Evolutionary conservation across 1,140 invertebrate species (phyloP), one percentile per base, ranked within the genome.

Genomic region (Pygmarrhopalites habei): DNA sequence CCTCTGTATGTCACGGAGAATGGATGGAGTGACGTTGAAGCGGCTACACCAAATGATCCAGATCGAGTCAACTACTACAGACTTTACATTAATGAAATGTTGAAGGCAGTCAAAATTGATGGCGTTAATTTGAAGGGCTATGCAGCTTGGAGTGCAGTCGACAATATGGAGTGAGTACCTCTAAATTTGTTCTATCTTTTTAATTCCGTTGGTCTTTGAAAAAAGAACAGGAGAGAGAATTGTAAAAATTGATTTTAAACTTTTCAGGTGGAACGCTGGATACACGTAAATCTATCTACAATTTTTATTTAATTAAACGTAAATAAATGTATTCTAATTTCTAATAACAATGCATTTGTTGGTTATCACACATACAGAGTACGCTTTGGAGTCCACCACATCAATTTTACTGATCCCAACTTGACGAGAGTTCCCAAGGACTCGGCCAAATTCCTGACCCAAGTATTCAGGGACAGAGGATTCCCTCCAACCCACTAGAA

Each of bases 71-170:
- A 53, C 26, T 65, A 65, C 58, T 60, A 65, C 52, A 29, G 14
- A 23, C 52, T 26, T 32, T 66, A 66, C 30, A 66, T 66, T 21
- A 66, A 66, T 39, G 60, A 66, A 62, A 58, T 66, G 52, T 39
- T 66, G 5, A 66, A 62, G 35, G 43, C 60, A 7, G 47, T 62
- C 39, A 52, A 58, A n/a, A 32, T 62, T 12, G 64, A 66, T 52
- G 64, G 64, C 2, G 43, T 29, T 26, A 60, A 62, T 29, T 44
- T 66, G 12, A 62, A 19, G 23, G 59, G 58, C 25, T 65, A 65
- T 32, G 46, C 52, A 1, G 64, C 64, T 12, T 65, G 64, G 64
- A 39, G 44, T 56, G 23, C 56, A 2, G 28, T 65, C 4, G 63
- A 65, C 26, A 65, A 65, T 21, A n/a, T n/a, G n/a, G n/a, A n/a